Conservation (phyloP, 2,888 invertebrate species). For the Tachina lurida region DNA sequence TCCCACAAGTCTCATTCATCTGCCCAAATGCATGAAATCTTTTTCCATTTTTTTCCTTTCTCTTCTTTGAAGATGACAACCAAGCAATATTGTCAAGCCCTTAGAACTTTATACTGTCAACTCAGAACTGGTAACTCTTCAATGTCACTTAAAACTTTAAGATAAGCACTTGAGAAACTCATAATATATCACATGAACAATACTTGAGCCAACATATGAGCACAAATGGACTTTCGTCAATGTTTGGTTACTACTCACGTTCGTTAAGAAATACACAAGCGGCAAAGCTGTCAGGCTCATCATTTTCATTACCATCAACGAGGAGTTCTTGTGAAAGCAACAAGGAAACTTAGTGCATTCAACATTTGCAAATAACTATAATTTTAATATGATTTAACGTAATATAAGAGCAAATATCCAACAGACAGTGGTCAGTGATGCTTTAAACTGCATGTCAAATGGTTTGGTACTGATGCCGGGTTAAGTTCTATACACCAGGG, state of each 20-base stretch:
- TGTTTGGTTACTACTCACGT: slow-evolving; percentile 59
- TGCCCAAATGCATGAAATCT: background rate
- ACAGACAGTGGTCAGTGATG: slow-evolving; percentile 22
- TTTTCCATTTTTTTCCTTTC: background rate
- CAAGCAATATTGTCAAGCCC: background rate
- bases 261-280: slow-evolving; percentile 50
- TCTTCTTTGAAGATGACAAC: background rate
- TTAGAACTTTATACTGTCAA: slow-evolving; percentile 15
- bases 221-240: slow-evolving; percentile 15
- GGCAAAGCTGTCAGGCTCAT: slow-evolving; percentile 47
- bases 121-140: slow-evolving; percentile 17
- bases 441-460: slow-evolving; percentile 36
- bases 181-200: slow-evolving; percentile 32
- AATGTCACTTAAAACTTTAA: slow-evolving; percentile 42
- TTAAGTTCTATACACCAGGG: slow-evolving; percentile 4
- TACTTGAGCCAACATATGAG: slow-evolving; percentile 6
- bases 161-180: slow-evolving; percentile 43
- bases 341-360: slow-evolving; percentile 22
- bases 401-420: background rate
- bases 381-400: slow-evolving; percentile 43
- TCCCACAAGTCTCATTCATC: background rate
- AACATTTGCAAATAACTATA: slow-evolving; percentile 1
- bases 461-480: background rate
- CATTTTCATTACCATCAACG: slow-evolving; percentile 20
- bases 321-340: slow-evolving; percentile 1